Base-by-base conservation (phyloP, 2,888 invertebrate genomes). In the Macaria liturata region DNA sequence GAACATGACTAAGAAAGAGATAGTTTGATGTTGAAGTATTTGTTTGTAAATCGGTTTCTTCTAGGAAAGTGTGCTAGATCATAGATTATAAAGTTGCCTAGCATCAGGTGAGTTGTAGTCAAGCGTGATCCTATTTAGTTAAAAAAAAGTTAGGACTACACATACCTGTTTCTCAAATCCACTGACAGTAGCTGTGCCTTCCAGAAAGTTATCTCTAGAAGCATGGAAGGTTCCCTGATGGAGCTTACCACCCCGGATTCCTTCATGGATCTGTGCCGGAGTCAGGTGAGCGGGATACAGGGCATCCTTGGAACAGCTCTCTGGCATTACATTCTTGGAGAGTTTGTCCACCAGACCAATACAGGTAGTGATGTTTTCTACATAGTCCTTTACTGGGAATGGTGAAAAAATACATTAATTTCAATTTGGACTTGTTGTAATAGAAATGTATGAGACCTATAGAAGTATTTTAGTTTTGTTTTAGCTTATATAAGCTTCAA, bases 201-300 rank as follows among this genome's bases (percentile, higher is more conserved):
- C 99, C 9, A 98, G 91, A 79, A 97, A 99, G 84, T 99, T 99
- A 75, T 98, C 98, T 52, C 97, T 93, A 0, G 98, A 98, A 0
- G 98, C 97, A 75, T 94, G 93, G 76, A 96, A 97, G 0, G 95
- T 94, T 0, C 98, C 98, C 78, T 97, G 98, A 44, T 95, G 80
- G 4, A 96, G 87, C 66, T 93, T 94, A 0, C 97, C 97, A 62
- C 92, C 93, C 73, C 96, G 95, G 46, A 99, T 94, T 0, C 98
- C 98, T 0, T 93, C 92, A 61, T 97, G 95, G 20, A 99, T 92
- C 78, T 96, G 95, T 0, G 93, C 88, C 0, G 96, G 94, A 0
- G 96, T 94, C 59, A 97, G 90, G 84, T 99, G 98, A 30, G 97
- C 95, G 0, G 98, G 97, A 78, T 95, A 98, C 52, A 97, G 76